phyloP scores from a whole-genome alignment of 2,888 invertebrate species.

The Aphrophora alni region DNA sequence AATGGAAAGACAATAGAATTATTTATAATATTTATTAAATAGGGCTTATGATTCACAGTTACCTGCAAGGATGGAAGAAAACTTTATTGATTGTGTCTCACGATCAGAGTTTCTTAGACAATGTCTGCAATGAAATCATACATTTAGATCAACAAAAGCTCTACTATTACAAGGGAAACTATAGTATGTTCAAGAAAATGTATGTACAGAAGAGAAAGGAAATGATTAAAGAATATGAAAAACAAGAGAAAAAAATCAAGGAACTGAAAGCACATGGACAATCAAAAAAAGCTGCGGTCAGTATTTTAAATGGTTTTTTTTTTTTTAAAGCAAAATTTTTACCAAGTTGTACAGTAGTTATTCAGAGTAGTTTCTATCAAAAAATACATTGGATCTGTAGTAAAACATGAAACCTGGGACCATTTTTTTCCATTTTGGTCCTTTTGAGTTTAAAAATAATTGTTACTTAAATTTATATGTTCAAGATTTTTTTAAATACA shows the following conservation, averaged over 20 bases:
- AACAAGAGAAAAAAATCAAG: constrained; percentile 95
- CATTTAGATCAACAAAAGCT: constrained; percentile 95
- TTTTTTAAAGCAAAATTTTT: too few species aligned
- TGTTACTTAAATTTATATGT: too few species aligned
- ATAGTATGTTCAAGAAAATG: constrained; percentile 99
- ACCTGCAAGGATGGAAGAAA: constrained; percentile 98
- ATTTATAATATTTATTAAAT: too few species aligned
- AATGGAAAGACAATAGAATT: too few species aligned
- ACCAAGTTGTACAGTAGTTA: neutral
- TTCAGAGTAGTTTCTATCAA: too few species aligned
- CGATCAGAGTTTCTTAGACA: constrained; percentile 99
- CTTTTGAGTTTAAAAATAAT: too few species aligned
- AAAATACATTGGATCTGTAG: too few species aligned
- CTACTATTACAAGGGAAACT: constrained; percentile 97
- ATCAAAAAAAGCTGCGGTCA: constrained; percentile 90
- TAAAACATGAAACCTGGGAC: too few species aligned
- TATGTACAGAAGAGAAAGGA: constrained; percentile 94
- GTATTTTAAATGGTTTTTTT: constrained; percentile 47
- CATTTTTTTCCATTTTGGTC: too few species aligned
- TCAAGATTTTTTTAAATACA: too few species aligned
- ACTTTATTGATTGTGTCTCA: constrained; percentile 98
- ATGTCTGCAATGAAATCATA: constrained; percentile 98
- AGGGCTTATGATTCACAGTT: constrained; percentile 61
- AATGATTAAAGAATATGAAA: constrained; percentile 96
- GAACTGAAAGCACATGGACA: constrained; percentile 95